Conservation (phyloP, 1,140 invertebrate species). For the Pogonomyrmex californicus region DNA sequence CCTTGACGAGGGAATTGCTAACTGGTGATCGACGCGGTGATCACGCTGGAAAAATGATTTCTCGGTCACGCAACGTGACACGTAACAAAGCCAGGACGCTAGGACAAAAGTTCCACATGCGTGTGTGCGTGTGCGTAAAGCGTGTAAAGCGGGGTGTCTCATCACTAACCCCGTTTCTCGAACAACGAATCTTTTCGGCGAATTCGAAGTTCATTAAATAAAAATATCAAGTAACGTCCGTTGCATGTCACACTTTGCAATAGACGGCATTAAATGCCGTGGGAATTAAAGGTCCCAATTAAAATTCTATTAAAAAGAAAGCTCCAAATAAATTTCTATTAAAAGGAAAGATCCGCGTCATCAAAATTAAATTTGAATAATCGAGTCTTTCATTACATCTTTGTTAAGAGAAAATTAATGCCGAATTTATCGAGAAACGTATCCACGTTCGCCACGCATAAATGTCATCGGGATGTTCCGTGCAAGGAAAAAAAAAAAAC, state of each 20-base stretch:
- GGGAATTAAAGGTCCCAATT: not conserved
- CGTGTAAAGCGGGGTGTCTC: not conserved
- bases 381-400: not conserved
- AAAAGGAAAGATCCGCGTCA: not conserved
- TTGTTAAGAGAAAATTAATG: not conserved
- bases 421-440: not conserved
- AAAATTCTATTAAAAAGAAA: constrained; percentile 31
- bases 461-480: not conserved
- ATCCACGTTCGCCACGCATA: not conserved
- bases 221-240: not conserved
- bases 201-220: not conserved
- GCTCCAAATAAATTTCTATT: not conserved
- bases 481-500: not conserved
- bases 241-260: not conserved
- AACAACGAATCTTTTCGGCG: not conserved
- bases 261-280: not conserved
- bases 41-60: constrained; percentile 61
- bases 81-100: constrained; percentile 45
- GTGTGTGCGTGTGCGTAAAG: too few species aligned
- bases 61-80: constrained; percentile 54
- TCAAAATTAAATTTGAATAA: constrained; percentile 15
- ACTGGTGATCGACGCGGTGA: constrained; percentile 52
- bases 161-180: constrained; percentile 18
- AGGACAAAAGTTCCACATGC: constrained; percentile 24
- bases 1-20: constrained; percentile 61